These are phyloP conservation scores for Syrista parreyssii DNA, from an alignment of 2,888 invertebrate genomes.

Conservation along the genomic window DNA sequence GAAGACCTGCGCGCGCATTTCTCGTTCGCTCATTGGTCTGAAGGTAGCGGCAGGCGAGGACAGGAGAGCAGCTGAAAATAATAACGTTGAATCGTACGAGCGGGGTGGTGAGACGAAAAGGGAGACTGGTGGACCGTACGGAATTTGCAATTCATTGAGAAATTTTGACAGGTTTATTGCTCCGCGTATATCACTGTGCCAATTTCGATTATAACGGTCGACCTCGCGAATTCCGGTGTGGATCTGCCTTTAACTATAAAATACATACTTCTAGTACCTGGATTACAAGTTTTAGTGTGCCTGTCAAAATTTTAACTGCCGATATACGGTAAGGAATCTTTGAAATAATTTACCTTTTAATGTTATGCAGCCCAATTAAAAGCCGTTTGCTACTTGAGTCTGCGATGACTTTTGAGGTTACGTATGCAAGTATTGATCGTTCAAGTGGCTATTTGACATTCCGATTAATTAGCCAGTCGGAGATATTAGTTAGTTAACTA, in stretches of 20 bases:
- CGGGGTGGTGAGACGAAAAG: neutral
- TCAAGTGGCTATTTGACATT: neutral
- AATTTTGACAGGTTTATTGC: conserved; percentile 4
- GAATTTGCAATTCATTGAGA: neutral
- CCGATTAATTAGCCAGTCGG: neutral
- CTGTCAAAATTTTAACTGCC: neutral
- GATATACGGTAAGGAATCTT: neutral
- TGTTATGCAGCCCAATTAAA: neutral
- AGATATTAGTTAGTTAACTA: neutral
- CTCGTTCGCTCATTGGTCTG: neutral
- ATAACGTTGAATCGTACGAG: neutral
- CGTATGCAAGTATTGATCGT: neutral
- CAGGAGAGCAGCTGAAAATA: neutral
- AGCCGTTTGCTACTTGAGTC: neutral
- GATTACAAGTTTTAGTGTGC: neutral
- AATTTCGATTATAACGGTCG: conserved; percentile 8
- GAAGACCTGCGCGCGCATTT: neutral
- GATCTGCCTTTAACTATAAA: neutral
- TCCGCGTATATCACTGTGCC: neutral
- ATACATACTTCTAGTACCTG: neutral
- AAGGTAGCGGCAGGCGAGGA: neutral
- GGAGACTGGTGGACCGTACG: neutral
- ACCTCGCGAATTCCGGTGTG: neutral
- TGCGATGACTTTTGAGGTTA: neutral
- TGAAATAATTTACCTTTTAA: neutral